These are phyloP conservation scores for Polydrusus cervinus DNA, from an alignment of 2,888 invertebrate species.

Conservation along the genomic window DNA sequence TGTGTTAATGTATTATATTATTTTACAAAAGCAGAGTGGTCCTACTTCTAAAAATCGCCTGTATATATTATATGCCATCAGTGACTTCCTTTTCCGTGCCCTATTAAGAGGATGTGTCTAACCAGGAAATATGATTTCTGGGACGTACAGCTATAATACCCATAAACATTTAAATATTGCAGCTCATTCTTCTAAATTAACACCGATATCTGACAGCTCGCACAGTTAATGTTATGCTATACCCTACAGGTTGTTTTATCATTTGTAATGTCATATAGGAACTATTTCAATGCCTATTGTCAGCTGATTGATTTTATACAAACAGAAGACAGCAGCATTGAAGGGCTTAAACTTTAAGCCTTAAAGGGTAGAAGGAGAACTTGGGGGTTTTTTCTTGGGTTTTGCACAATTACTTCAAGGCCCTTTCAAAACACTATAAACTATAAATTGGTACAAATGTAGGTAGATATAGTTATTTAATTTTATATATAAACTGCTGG, in stretches of 20 bases:
- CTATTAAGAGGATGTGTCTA: constrained; percentile 52
- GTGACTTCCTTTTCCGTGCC: constrained; percentile 49
- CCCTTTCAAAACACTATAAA: too few relatives aligned
- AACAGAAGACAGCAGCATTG: neutral
- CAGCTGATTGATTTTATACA: constrained; percentile 7
- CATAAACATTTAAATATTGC: constrained; percentile 48
- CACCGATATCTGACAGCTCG: constrained; percentile 40
- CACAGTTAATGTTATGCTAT: constrained; percentile 15
- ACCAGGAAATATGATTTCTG: constrained; percentile 54
- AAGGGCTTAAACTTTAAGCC: too few relatives aligned
- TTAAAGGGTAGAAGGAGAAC: too few relatives aligned
- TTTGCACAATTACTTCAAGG: too few relatives aligned
- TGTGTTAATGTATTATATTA: neutral
- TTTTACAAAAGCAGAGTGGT: constrained; percentile 12
- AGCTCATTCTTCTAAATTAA: constrained; percentile 48
- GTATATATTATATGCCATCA: constrained; percentile 37
- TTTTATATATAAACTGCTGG: too few relatives aligned
- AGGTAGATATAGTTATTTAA: too few relatives aligned
- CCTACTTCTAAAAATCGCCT: constrained; percentile 29
- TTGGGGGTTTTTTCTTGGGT: too few relatives aligned
- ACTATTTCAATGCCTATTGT: constrained; percentile 16
- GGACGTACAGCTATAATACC: constrained; percentile 46
- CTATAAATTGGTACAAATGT: too few relatives aligned
- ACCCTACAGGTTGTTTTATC: constrained; percentile 15
- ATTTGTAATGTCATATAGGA: neutral